phyloP scores from a whole-genome alignment of 2,797 vertebrate species.

The Rhyacichthys aspro region DNA sequence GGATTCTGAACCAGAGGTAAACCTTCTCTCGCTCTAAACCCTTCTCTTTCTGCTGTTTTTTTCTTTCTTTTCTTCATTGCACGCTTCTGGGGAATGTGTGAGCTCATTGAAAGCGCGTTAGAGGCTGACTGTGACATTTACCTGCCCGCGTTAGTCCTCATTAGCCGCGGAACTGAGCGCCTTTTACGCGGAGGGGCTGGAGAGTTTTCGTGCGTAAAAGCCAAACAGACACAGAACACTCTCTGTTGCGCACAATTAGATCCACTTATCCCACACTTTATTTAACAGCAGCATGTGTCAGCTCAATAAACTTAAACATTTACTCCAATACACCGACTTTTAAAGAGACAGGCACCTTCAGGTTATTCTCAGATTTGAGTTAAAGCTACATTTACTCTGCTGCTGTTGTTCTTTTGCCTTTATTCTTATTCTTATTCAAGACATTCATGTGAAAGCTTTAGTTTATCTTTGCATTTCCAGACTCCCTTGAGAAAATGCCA shows the following conservation, averaged over 20 bases:
- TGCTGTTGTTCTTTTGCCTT: too few relatives aligned
- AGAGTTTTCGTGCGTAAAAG: constrained; percentile 14
- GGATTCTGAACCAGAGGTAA: constrained; percentile 85
- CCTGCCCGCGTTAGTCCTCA: not conserved
- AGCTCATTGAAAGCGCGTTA: constrained; percentile 23
- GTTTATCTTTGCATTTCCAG: not conserved
- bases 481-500: not conserved
- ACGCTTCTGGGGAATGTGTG: constrained; percentile 32
- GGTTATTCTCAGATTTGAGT: too few relatives aligned
- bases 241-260: not conserved
- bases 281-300: not conserved
- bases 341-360: not conserved
- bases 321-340: not conserved
- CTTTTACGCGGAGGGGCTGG: constrained; percentile 12
- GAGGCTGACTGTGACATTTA: constrained; percentile 19
- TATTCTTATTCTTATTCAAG: too few relatives aligned
- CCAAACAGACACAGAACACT: accelerated
- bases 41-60: constrained; percentile 5
- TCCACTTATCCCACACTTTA: not conserved
- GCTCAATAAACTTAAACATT: not conserved
- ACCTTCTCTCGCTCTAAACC: not conserved
- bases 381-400: too few relatives aligned
- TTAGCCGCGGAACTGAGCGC: not conserved
- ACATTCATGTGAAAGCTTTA: not conserved
- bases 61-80: constrained; percentile 28